Conservation (phyloP, 2,797 vertebrate species). For the Lycodopsis pacificus region DNA sequence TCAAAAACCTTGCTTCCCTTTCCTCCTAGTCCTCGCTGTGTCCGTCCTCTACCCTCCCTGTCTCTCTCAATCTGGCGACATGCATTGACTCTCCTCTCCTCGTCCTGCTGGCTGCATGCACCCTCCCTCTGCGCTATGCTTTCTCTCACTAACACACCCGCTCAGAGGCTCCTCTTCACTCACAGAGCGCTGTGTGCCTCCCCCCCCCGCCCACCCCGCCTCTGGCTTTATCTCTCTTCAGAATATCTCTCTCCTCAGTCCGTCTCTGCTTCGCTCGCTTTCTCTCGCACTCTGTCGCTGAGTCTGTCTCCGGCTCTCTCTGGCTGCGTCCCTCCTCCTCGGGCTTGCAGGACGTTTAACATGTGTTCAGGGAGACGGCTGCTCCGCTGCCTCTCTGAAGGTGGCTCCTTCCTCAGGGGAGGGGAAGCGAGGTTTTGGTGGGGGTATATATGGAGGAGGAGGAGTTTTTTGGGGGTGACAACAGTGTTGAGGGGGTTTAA, state of each 20-base stretch:
- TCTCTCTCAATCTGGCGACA: constrained; percentile 60
- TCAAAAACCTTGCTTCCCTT: neutral
- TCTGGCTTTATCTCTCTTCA: constrained; percentile 67
- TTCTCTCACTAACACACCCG: constrained; percentile 53
- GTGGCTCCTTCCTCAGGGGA: constrained; percentile 82
- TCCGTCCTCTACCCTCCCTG: constrained; percentile 43
- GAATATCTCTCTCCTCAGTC: constrained; percentile 60
- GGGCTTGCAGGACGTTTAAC: constrained; percentile 77
- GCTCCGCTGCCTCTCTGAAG: constrained; percentile 69
- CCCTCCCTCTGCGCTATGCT: constrained; percentile 53
- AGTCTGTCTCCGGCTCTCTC: constrained; percentile 15
- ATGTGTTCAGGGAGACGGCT: constrained; percentile 77
- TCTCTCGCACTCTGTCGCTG: constrained; percentile 17
- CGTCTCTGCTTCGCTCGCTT: constrained; percentile 45
- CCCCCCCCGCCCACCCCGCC: constrained; percentile 59
- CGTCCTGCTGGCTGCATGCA: constrained; percentile 45
- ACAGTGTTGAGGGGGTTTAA: constrained; percentile 59
- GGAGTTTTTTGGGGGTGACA: constrained; percentile 54
- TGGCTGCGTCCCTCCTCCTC: constrained; percentile 57
- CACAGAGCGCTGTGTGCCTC: constrained; percentile 35
- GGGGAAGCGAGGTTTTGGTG: constrained; percentile 54
- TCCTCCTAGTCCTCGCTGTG: constrained; percentile 10
- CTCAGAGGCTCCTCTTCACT: constrained; percentile 53
- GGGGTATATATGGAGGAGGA: constrained; percentile 62
- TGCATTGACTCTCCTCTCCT: constrained; percentile 46